These are phyloP conservation scores for Eristalis tenax DNA, from an alignment of 2,888 invertebrate genomes.

Conservation along the genomic window DNA sequence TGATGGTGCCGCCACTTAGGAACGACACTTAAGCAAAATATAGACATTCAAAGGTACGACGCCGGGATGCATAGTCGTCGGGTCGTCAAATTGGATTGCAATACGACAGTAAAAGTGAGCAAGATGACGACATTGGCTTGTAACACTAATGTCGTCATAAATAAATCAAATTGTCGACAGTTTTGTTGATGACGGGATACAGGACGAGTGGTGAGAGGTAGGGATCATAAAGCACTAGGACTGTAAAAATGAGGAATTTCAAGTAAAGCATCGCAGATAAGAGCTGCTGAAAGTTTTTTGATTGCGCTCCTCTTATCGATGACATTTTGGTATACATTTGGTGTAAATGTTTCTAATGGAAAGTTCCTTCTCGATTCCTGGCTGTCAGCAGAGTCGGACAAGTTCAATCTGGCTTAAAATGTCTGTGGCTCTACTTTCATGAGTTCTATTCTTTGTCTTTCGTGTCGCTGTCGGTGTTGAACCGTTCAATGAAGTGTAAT, in stretches of 20 bases:
- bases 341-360: slow-evolving; percentile 27
- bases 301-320: neutral
- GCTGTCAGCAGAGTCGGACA: no score
- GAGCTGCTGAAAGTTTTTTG: neutral
- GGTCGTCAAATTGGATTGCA: slow-evolving; percentile 50
- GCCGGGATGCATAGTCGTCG: slow-evolving; percentile 4
- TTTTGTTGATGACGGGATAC: neutral
- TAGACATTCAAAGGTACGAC: slow-evolving; percentile 52
- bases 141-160: slow-evolving; percentile 57
- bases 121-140: slow-evolving; percentile 14
- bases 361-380: neutral
- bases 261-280: slow-evolving; percentile 21
- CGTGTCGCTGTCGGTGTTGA: no score
- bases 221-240: slow-evolving; percentile 23
- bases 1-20: slow-evolving; percentile 42
- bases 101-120: slow-evolving; percentile 43
- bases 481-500: no score
- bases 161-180: slow-evolving; percentile 67
- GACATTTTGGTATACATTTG: no score
- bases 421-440: no score
- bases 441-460: no score
- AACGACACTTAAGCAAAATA: slow-evolving; percentile 62
- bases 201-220: slow-evolving; percentile 21
- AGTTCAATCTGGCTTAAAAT: no score
- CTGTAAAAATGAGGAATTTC: slow-evolving; percentile 12